A percentile compares a stretch with the other conserved stretches of the same genome.
phyloP scores from a whole-genome alignment of 1,140 invertebrate species.

The Drosophila sturtevanti region DNA sequence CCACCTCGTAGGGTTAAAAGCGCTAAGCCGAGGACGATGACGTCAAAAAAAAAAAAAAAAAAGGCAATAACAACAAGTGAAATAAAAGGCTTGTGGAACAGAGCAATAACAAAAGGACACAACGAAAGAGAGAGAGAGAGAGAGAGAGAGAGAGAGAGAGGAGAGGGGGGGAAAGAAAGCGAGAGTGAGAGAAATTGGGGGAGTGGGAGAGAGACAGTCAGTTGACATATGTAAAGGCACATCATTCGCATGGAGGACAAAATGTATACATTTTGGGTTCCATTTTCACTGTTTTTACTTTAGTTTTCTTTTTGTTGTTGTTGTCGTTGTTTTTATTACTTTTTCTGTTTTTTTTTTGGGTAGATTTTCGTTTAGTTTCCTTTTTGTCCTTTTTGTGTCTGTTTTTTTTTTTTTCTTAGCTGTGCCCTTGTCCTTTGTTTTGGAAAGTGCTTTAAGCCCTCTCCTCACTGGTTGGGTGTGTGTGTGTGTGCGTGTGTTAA shows the following conservation, averaged over 20 bases:
- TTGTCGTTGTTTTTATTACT: too few relatives aligned
- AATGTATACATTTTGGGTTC: conserved; percentile 1
- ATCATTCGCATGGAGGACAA: conserved; percentile 1
- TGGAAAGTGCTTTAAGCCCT: conserved; percentile 22
- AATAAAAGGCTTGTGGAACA: conserved; percentile 41
- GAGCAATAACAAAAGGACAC: conserved; percentile 26
- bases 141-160: too few relatives aligned
- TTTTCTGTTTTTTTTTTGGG: neutral
- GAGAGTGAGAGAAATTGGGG: neutral
- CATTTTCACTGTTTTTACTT: neutral
- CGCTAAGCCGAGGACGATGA: conserved; percentile 33
- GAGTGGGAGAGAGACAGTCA: neutral
- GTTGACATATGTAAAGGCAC: conserved; percentile 10
- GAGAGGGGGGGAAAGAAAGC: too few relatives aligned
- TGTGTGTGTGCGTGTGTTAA: conserved; percentile 10
- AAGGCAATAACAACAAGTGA: conserved; percentile 36
- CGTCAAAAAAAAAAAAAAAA: conserved; percentile 11
- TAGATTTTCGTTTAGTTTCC: conserved; percentile 10
- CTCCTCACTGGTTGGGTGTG: neutral
- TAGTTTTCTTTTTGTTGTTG: neutral
- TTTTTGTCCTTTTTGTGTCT: neutral
- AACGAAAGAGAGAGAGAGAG: neutral
- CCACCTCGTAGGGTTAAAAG: conserved; percentile 4
- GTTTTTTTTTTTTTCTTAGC: neutral
- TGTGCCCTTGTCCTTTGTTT: conserved; percentile 4